Conservation (phyloP, 1,140 invertebrate species). For the Elysia chlorotica region DNA sequence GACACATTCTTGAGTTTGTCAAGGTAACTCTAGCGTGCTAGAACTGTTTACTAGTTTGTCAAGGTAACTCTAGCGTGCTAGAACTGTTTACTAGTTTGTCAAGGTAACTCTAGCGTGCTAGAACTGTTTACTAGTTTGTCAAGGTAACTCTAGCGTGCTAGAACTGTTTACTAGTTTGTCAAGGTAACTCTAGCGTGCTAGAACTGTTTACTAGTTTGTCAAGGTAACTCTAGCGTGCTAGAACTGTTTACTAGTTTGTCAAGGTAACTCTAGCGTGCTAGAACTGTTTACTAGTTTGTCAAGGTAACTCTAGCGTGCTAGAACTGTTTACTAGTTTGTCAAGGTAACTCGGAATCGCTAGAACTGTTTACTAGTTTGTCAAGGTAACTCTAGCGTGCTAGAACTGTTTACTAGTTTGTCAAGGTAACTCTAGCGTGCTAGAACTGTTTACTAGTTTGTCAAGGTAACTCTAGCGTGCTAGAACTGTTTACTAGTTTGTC, state of each 20-base stretch:
- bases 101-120: conserved; percentile 16
- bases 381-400: neutral
- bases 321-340: neutral
- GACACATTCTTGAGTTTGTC: conserved; percentile 5
- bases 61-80: conserved; percentile 16
- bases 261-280: conserved; percentile 15
- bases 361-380: neutral
- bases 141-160: conserved; percentile 16
- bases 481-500: no score
- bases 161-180: no score
- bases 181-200: conserved; percentile 15
- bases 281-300: neutral
- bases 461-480: neutral
- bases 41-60: no score
- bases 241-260: neutral
- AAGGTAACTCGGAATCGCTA: neutral
- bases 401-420: neutral
- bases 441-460: neutral
- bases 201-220: neutral
- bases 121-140: no score
- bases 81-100: no score
- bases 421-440: neutral
- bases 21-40: conserved; percentile 16
- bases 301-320: conserved; percentile 15
- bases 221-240: conserved; percentile 15